A percentile compares a stretch with the other conserved stretches of the same genome.
Conservation (phyloP, 2,888 invertebrate species). For the Crematogaster levior region DNA sequence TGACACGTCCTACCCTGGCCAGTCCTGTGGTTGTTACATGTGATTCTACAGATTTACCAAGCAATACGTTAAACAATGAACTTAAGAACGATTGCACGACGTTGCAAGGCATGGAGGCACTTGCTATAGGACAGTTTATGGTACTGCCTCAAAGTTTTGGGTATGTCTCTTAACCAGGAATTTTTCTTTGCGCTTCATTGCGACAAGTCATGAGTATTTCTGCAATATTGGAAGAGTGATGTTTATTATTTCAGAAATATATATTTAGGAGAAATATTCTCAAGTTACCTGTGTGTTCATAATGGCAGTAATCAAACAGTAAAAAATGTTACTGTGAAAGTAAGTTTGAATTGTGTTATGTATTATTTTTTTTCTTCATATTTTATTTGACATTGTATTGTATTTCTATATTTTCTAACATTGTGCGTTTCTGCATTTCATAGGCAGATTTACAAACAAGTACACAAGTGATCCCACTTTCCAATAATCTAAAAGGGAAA, state of each 20-base stretch:
- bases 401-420: conserved; percentile 10
- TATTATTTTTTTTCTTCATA: no score
- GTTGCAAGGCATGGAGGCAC: conserved; percentile 92
- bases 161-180: conserved; percentile 81
- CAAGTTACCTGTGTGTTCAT: conserved; percentile 98
- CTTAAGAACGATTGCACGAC: conserved; percentile 94
- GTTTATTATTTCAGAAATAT: conserved; percentile 90
- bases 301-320: conserved; percentile 96
- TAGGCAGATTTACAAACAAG: conserved; percentile 97
- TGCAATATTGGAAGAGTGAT: not conserved
- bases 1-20: conserved; percentile 96
- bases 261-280: conserved; percentile 99
- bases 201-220: not conserved
- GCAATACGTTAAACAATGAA: conserved; percentile 92
- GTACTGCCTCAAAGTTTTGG: conserved; percentile 98
- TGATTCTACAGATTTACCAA: conserved; percentile 94
- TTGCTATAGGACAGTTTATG: conserved; percentile 95
- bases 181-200: not conserved
- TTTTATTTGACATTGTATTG: no score
- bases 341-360: conserved; percentile 84
- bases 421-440: conserved; percentile 67
- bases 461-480: conserved; percentile 93
- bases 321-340: conserved; percentile 93
- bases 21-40: conserved; percentile 93
- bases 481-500: conserved; percentile 88